phyloP scores from a whole-genome alignment of 2,797 vertebrate species.

The Dendrocincla fuliginosa region DNA sequence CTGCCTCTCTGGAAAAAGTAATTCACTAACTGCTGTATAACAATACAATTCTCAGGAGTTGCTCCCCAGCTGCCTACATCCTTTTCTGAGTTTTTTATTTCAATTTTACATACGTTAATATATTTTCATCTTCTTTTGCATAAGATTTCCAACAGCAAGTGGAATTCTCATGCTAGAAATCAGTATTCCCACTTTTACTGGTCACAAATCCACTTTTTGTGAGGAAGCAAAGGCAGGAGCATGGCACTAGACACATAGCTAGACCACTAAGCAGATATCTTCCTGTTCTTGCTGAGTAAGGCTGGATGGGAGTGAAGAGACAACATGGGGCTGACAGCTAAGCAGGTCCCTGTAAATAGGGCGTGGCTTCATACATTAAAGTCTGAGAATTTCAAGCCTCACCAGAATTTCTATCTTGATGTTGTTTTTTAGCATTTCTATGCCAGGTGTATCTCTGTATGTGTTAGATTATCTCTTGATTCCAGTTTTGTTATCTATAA shows the following conservation, averaged over 20 bases:
- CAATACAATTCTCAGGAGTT: neutral
- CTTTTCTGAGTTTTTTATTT: neutral
- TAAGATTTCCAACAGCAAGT: neutral
- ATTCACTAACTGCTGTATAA: neutral
- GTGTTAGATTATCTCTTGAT: neutral
- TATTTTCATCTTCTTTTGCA: neutral
- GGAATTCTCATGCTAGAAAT: neutral
- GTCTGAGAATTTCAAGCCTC: neutral
- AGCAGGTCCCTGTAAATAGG: neutral
- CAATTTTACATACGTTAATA: neutral
- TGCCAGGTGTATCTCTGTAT: rapidly evolving
- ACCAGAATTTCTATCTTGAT: neutral
- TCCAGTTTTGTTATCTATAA: neutral
- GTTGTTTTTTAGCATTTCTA: neutral
- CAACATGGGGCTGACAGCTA: neutral
- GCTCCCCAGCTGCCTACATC: neutral
- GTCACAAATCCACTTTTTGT: neutral
- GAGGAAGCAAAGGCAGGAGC: neutral
- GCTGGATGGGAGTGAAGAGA: neutral
- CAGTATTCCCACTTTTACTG: neutral
- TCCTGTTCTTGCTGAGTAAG: neutral
- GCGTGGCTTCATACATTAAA: neutral
- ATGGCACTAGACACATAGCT: neutral
- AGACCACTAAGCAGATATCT: neutral
- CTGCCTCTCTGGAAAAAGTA: neutral